phyloP scores from a whole-genome alignment of 2,113 vertebrate genomes.

The Monarcha castaneiventris region DNA sequence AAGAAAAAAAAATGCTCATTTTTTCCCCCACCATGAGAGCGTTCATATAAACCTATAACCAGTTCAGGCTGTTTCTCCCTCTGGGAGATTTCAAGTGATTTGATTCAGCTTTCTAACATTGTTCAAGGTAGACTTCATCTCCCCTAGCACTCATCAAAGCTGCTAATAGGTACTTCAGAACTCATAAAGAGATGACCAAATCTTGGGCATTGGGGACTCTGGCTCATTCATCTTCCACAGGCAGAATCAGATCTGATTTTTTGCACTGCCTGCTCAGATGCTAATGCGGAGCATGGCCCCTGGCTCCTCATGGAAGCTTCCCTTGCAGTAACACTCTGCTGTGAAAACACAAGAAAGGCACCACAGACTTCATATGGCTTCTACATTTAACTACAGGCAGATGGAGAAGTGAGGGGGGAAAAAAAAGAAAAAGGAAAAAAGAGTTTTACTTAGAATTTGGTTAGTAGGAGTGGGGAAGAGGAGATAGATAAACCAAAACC shows the following conservation, averaged over 20 bases:
- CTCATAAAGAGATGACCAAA: slow-evolving; percentile 83
- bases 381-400: not conserved
- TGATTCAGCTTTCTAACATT: slow-evolving; percentile 79
- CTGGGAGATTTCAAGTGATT: slow-evolving; percentile 75
- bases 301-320: slow-evolving; percentile 43
- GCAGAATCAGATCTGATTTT: slow-evolving; percentile 80
- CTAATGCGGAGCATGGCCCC: slow-evolving; percentile 50
- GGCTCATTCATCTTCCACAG: slow-evolving; percentile 81
- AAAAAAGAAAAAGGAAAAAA: not conserved
- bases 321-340: slow-evolving; percentile 38
- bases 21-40: not conserved
- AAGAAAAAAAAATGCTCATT: slow-evolving; percentile 24
- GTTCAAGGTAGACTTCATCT: slow-evolving; percentile 82
- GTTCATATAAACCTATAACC: slow-evolving; percentile 76
- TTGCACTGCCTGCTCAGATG: slow-evolving; percentile 67
- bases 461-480: not conserved
- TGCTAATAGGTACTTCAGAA: slow-evolving; percentile 84
- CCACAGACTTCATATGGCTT: not conserved
- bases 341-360: slow-evolving; percentile 12
- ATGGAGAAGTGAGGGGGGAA: not conserved
- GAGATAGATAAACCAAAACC: not conserved
- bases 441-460: not conserved
- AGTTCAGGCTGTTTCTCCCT: slow-evolving; percentile 72
- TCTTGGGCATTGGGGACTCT: slow-evolving; percentile 72
- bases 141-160: slow-evolving; percentile 80